Conservation (phyloP, 2,113 vertebrate species). For the Smithornis capensis region DNA sequence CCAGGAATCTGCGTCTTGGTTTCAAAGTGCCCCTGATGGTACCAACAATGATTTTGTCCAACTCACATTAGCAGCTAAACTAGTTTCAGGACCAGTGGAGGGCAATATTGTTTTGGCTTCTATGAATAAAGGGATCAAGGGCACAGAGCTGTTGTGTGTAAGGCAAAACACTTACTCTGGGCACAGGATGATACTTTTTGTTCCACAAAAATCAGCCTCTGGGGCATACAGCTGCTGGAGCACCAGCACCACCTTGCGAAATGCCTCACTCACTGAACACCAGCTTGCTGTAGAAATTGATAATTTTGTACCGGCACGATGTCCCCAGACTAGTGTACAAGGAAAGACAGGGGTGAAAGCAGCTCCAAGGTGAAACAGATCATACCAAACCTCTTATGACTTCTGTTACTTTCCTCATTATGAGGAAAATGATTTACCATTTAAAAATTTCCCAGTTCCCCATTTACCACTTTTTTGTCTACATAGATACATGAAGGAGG, state of each 20-base stretch:
- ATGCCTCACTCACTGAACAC: fast-evolving
- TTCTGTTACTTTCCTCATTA: not conserved
- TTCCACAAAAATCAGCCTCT: not conserved
- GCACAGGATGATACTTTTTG: not conserved
- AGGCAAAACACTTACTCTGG: not conserved
- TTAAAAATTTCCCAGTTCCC: not conserved
- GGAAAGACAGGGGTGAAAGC: not conserved
- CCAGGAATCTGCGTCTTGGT: not conserved
- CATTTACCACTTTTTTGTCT: not conserved
- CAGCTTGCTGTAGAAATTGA: not conserved
- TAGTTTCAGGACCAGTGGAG: slow-evolving; percentile 61
- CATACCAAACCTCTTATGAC: not conserved
- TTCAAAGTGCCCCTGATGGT: slow-evolving; percentile 16
- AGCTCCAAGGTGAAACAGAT: not conserved
- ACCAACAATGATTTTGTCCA: not conserved
- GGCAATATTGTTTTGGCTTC: slow-evolving; percentile 63
- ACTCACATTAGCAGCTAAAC: slow-evolving; percentile 39
- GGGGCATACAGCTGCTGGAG: not conserved
- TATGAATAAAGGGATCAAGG: not conserved
- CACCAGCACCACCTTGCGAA: not conserved
- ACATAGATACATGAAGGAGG: not conserved
- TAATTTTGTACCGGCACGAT: not conserved
- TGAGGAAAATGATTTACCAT: not conserved
- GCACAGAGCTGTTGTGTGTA: not conserved
- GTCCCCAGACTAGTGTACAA: not conserved